Conservation (phyloP, 2,797 vertebrate genomes). For the Chaetodon trifasciatus region DNA sequence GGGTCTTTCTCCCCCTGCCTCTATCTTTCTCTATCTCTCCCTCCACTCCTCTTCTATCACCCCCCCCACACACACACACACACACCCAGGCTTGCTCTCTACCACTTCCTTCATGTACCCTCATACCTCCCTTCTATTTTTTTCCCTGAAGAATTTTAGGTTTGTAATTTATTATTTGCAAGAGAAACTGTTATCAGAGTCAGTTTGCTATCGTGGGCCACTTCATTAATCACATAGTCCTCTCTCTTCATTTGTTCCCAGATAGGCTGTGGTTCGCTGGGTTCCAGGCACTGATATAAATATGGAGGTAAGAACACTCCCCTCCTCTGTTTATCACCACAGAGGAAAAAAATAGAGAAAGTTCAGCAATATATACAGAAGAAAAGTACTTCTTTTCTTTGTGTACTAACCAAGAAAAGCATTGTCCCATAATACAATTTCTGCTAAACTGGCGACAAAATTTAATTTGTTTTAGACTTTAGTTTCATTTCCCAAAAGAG, state of each 20-base stretch:
- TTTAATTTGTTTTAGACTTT: conserved; percentile 28
- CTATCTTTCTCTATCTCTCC: conserved; percentile 52
- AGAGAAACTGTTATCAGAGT: conserved; percentile 86
- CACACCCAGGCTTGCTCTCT: conserved; percentile 4
- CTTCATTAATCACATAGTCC: conserved; percentile 88
- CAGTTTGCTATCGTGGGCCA: conserved; percentile 85
- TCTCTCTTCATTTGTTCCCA: conserved; percentile 86
- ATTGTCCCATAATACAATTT: conserved; percentile 15
- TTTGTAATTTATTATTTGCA: conserved; percentile 89
- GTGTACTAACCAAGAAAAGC: neutral
- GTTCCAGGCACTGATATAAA: conserved; percentile 88
- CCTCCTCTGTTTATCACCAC: conserved; percentile 83
- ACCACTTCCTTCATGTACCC: conserved; percentile 59
- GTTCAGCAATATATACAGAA: conserved; percentile 57
- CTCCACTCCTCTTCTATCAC: conserved; percentile 58
- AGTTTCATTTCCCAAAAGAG: conserved; percentile 17
- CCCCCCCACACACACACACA: too few relatives aligned
- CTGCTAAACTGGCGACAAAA: neutral
- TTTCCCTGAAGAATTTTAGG: conserved; percentile 77
- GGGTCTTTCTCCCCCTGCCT: conserved; percentile 29
- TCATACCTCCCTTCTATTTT: conserved; percentile 67
- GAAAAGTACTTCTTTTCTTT: conserved; percentile 42
- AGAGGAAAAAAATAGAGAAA: conserved; percentile 58
- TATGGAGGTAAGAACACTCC: conserved; percentile 81
- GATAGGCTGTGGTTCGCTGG: conserved; percentile 84